A percentile compares a stretch with the other conserved stretches of the same genome.
Conservation (phyloP, 2,888 invertebrate species). For the Cancer borealis region DNA sequence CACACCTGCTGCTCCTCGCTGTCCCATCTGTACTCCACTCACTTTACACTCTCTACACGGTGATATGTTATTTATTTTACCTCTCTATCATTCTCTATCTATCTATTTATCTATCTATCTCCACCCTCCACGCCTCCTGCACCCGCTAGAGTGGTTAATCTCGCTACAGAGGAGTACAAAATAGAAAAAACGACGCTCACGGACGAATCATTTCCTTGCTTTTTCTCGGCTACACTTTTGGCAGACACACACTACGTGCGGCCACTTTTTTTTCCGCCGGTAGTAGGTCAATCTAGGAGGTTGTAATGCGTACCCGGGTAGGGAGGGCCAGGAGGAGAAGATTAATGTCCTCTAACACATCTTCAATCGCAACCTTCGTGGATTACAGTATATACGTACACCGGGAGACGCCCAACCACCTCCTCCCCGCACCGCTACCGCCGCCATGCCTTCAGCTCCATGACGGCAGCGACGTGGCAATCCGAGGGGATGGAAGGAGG, state of each 20-base stretch:
- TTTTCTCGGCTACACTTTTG: background rate
- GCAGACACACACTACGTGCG: background rate
- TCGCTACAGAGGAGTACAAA: background rate
- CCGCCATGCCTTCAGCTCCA: background rate
- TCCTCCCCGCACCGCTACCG: background rate
- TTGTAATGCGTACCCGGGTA: background rate
- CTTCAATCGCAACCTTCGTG: background rate
- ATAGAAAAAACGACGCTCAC: background rate
- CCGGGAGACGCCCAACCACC: background rate
- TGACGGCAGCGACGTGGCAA: slow-evolving; percentile 10
- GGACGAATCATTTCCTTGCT: background rate
- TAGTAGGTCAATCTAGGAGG: background rate
- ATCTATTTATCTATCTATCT: background rate
- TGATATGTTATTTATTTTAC: background rate
- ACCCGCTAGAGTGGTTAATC: background rate
- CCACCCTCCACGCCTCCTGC: background rate
- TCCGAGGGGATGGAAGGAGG: slow-evolving; percentile 4
- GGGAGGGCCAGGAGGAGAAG: background rate
- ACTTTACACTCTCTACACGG: background rate
- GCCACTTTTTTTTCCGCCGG: background rate
- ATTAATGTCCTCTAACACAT: slow-evolving; percentile 16
- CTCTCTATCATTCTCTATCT: background rate
- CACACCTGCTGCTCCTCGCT: background rate
- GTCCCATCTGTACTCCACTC: background rate
- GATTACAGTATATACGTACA: background rate